Conservation (phyloP, 2,797 vertebrate genomes). For the Loriculus beryllinus region DNA sequence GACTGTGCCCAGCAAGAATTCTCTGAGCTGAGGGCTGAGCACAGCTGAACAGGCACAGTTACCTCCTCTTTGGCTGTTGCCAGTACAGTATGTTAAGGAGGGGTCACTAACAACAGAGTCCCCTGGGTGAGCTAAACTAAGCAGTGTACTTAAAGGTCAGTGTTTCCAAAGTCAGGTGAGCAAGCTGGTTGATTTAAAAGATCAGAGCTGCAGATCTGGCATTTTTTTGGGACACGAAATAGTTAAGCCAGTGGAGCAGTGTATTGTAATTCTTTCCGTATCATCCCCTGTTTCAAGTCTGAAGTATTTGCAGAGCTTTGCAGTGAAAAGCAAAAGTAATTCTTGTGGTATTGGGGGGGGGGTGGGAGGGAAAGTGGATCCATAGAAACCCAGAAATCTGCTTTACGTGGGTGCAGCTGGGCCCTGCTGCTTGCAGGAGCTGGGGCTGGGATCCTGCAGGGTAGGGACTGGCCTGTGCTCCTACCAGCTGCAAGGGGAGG, state of each 20-base stretch:
- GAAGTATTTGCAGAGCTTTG: constrained; percentile 9
- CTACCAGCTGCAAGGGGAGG: neutral
- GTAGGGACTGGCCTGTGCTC: neutral
- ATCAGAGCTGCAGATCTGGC: neutral
- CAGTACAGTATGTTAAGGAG: too few species aligned
- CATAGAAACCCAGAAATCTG: constrained; percentile 7
- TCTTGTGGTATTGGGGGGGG: neutral
- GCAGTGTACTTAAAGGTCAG: neutral
- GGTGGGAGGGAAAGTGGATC: neutral
- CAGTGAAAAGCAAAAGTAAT: neutral
- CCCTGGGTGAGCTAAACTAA: neutral
- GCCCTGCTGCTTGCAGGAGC: neutral
- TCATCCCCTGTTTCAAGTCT: neutral
- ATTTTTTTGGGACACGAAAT: neutral
- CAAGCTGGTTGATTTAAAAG: neutral
- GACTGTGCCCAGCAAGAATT: neutral
- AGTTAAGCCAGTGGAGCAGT: neutral
- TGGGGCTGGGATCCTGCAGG: neutral
- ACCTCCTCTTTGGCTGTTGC: neutral
- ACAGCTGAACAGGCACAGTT: neutral
- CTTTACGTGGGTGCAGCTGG: neutral
- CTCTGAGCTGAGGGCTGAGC: neutral
- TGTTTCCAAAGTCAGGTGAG: neutral
- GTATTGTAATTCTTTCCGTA: neutral
- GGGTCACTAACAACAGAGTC: accelerated